Base-by-base conservation (phyloP, 2,888 invertebrate genomes). In the Netelia melanura region DNA sequence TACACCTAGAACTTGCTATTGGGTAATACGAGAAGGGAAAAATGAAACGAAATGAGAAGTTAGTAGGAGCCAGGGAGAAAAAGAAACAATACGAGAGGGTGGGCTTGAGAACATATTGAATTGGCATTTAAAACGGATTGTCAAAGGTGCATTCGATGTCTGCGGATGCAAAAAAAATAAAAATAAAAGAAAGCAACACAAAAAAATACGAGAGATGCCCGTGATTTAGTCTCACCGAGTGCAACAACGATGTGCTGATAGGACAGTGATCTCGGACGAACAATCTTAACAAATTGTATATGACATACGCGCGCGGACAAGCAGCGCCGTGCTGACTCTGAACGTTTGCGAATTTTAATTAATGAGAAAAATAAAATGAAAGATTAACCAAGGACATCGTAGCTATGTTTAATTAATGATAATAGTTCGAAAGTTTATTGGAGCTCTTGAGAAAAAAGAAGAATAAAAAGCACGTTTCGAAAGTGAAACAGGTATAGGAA, bases 271-370 rank as follows among this genome's bases (percentile, higher is more conserved):
- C 89, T 86, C 86, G 62, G 71, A 88, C 86, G 88, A 91, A 90
- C 90, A 90, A 91, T 91, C 89, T 89, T 91, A 91, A 91, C 88
- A 90, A 91, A 91, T 91, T 91, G 87, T 87, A 89, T 88, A 89
- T 74, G 87, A 88, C 78, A 87, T 64, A 72, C 56, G 80, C 82
- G 75, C 87, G 81, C 80, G 81, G 74, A 44, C 38, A 64, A 67
- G 68, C 68, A 71, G 68, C 76, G 86, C 72, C 83, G 71, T 21
- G 70, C 71, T 70, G 67, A 84, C 70, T 72, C 72, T 62, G 70
- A 83, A 78, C 84, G 85, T 89, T 86, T 85, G 85, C 84, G 86
- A 87, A 87, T 91, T 90, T 90, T 89, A 88, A 88, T 87, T 82
- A 84, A 72, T 30, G 10, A 62, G 38, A 52, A 54, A 84, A 79